phyloP scores from a whole-genome alignment of 2,113 vertebrate genomes.

The Rhinogobius similis region DNA sequence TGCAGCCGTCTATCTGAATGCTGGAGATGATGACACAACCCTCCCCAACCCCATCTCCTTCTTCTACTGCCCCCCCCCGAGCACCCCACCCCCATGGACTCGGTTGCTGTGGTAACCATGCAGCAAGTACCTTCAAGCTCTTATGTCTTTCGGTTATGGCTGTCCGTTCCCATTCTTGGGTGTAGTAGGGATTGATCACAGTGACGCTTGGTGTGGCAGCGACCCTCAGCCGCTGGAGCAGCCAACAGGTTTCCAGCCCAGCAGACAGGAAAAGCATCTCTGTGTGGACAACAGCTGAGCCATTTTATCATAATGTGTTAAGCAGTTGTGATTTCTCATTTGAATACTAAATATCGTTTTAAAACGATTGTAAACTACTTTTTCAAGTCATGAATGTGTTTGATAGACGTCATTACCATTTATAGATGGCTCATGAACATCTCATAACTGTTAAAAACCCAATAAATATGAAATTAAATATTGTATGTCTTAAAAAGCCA shows the following conservation, averaged over 20 bases:
- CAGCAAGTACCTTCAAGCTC: conserved; percentile 53
- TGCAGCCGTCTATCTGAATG: conserved; percentile 57
- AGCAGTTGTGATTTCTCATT: no score
- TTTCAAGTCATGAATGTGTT: no score
- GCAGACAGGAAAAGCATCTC: neutral
- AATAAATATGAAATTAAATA: no score
- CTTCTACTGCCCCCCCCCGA: neutral
- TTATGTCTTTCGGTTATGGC: conserved; percentile 63
- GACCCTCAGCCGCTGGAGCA: conserved; percentile 36
- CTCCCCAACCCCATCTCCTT: conserved; percentile 5
- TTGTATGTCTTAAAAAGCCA: no score
- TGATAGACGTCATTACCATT: no score
- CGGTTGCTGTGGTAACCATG: conserved; percentile 71
- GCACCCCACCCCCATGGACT: conserved; percentile 21
- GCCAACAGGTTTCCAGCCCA: conserved; percentile 12
- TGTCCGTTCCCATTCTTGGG: conserved; percentile 62
- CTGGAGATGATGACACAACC: conserved; percentile 29
- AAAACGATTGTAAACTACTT: no score
- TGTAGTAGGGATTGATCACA: conserved; percentile 55
- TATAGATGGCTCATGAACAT: no score
- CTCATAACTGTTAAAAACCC: no score
- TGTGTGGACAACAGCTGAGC: neutral
- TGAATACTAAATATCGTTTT: no score
- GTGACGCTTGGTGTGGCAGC: conserved; percentile 45
- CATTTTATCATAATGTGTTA: no score